Evolutionary conservation across 64 coral and sea anemone species (phyloP), one percentile per base, ranked within the genome.

Genomic region (Hydrozoanthus tunicans): DNA sequence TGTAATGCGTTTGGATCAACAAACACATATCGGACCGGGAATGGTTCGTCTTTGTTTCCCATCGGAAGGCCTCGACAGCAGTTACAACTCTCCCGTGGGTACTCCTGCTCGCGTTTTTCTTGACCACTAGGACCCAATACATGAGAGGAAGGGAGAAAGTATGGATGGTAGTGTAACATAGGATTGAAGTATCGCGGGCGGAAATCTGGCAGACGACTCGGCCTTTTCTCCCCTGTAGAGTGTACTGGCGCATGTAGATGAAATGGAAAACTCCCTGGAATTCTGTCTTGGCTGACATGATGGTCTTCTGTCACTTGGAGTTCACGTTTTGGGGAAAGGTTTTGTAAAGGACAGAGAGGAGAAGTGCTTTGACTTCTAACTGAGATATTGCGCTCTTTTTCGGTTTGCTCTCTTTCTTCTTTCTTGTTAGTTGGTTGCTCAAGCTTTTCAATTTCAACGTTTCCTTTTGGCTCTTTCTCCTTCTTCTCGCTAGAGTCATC

Each of bases 1-100:
- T 88, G 84, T 6, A 88, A 58, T 6, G 84, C 56, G 4, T 15
- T 74, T 2, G 84, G 84, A 14, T 88, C 84, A 20, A 88, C 84
- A 74, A 88, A 75, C 11, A 88, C 70, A 74, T 88, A 88, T 8
- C 70, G 84, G 6, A 88, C 69, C 5, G 69, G 84, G 6, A 88
- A 72, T 23, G 54, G 3, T 32, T 88, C 84, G 20, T 88, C 70
- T 7, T 54, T 56, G 51, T 55, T 23, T 14, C 56, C 23, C 5
- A 25, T 24, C 23, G 67, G 84, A 5, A 70, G 20, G 4, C 27
- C 84, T 88, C 70, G 69, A 26, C 84, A 88, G 11, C 84, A 88
- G 69, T 56, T 73, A 55, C 84, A 88, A 43, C 12, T 11, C 10
- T 72, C 67, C 54, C 84, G 84, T 58, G 84, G 10, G 69, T 88